phyloP scores from a whole-genome alignment of 2,888 invertebrate genomes.

The Eilema caniola region DNA sequence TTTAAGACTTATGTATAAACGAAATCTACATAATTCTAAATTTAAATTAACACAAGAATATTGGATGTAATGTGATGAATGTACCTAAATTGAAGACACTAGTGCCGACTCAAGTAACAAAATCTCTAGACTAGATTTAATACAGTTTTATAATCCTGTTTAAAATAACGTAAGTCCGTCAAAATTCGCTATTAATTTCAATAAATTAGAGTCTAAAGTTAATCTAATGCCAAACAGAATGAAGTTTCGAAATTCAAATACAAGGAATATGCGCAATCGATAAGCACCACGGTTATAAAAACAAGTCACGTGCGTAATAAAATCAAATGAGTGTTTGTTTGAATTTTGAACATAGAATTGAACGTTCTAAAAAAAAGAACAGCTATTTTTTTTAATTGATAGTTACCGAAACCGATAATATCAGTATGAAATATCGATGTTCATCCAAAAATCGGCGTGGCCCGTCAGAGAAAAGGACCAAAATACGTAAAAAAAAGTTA shows the following conservation, averaged over 20 bases:
- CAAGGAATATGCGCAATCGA: not conserved
- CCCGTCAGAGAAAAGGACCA: constrained; percentile 59
- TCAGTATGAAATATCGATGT: constrained; percentile 70
- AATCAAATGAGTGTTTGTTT: not conserved
- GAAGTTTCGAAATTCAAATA: not conserved
- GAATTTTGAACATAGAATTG: not conserved
- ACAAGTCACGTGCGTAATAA: not conserved
- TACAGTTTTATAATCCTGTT: too few species aligned
- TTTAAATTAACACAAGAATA: too few species aligned
- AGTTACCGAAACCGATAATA: constrained; percentile 65
- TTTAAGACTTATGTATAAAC: too few species aligned
- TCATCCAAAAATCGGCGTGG: constrained; percentile 71
- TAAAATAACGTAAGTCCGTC: too few species aligned
- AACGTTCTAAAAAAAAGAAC: constrained; percentile 1
- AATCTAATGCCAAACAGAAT: not conserved
- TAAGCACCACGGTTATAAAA: not conserved
- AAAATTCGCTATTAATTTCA: not conserved
- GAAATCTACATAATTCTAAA: too few species aligned
- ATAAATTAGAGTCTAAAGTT: not conserved
- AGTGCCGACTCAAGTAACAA: too few species aligned
- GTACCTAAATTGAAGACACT: too few species aligned
- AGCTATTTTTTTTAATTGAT: constrained; percentile 59
- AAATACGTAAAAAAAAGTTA: constrained; percentile 57
- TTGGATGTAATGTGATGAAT: too few species aligned
- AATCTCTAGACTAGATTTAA: too few species aligned